These are phyloP conservation scores for Cryptocephalus primarius DNA, from an alignment of 2,888 invertebrate species.

Conservation along the genomic window DNA sequence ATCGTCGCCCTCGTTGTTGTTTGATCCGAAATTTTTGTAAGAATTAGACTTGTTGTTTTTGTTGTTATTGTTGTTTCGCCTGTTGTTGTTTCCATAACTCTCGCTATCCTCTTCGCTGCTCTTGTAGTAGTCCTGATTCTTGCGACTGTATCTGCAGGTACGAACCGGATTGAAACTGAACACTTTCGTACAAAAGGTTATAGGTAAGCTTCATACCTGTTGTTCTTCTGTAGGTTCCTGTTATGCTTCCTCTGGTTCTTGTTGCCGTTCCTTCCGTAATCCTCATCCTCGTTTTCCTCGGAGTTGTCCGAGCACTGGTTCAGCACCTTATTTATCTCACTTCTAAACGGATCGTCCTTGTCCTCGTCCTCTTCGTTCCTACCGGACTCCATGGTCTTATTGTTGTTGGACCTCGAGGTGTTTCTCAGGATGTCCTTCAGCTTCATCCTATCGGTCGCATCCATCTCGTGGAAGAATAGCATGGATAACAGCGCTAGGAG, in stretches of 20 bases:
- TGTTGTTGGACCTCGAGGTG: conserved; percentile 6
- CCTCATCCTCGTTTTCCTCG: no score
- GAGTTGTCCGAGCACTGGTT: neutral
- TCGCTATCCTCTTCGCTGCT: neutral
- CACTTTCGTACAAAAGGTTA: no score
- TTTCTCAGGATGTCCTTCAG: conserved; percentile 18
- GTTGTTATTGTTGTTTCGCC: conserved; percentile 1
- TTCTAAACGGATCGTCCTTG: neutral
- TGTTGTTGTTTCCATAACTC: conserved; percentile 1
- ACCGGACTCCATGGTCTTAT: neutral
- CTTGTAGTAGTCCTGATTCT: neutral
- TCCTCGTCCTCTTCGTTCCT: conserved; percentile 3
- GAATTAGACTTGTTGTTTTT: conserved; percentile 3
- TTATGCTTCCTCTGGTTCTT: neutral
- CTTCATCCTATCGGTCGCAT: conserved; percentile 7
- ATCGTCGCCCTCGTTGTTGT: neutral
- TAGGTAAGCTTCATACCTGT: neutral
- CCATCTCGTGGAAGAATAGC: neutral
- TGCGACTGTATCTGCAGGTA: neutral
- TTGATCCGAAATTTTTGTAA: conserved; percentile 5
- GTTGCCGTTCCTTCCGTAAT: no score
- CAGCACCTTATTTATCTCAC: neutral
- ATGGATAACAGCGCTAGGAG: no score
- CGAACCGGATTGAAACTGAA: no score
- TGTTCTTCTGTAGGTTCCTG: neutral